These are phyloP conservation scores for Cassiopea andromeda DNA, from an alignment of 30 jellyfish, hydroid and myxozoan species.

Conservation along the genomic window DNA sequence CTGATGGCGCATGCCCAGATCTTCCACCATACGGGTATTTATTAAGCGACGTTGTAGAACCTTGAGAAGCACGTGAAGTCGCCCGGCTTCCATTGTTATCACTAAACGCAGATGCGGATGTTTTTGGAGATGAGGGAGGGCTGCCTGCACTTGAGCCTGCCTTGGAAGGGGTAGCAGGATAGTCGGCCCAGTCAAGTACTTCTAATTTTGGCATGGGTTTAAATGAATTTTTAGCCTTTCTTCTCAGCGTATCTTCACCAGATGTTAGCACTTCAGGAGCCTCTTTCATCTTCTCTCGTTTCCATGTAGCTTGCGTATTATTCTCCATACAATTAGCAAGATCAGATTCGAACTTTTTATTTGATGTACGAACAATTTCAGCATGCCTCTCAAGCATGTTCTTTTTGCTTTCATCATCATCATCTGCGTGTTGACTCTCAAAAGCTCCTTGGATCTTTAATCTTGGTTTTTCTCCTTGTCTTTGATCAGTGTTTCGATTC, in stretches of 20 bases:
- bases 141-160: constrained; percentile 88
- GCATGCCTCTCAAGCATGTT: constrained; percentile 85
- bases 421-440: constrained; percentile 63
- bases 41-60: constrained; percentile 87
- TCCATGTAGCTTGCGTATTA: constrained; percentile 96
- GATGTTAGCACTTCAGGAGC: constrained; percentile 74
- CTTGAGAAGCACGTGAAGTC: constrained; percentile 97
- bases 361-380: constrained; percentile 96
- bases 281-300: constrained; percentile 83
- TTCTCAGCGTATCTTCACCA: constrained; percentile 91
- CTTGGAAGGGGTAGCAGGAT: constrained; percentile 84
- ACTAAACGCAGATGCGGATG: constrained; percentile 87
- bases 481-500: constrained; percentile 40
- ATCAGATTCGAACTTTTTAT: constrained; percentile 83
- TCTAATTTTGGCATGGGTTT: constrained; percentile 96
- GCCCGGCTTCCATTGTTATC: constrained; percentile 96
- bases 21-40: constrained; percentile 87
- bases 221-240: constrained; percentile 88
- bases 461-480: constrained; percentile 71
- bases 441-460: constrained; percentile 83
- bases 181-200: constrained; percentile 98
- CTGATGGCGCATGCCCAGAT: constrained; percentile 85
- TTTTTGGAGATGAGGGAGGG: constrained; percentile 96
- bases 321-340: constrained; percentile 85
- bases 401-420: constrained; percentile 59